These are phyloP conservation scores for Umimayanthus chanpuru DNA, from an alignment of 92 coral and sea anemone genomes.

Conservation along the genomic window DNA sequence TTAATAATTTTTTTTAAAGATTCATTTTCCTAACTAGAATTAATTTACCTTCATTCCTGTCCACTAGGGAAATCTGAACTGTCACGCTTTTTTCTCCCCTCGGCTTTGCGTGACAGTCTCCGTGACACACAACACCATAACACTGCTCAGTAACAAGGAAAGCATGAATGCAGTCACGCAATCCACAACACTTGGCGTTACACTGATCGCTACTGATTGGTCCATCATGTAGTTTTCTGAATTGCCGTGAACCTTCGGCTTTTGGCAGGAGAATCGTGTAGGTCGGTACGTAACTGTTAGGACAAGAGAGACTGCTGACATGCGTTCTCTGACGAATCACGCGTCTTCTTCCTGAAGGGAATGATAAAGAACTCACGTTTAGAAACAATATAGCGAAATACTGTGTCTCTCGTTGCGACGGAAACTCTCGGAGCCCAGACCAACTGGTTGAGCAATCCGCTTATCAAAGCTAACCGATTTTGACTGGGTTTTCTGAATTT, in stretches of 20 bases:
- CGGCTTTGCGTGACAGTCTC: conserved; percentile 15
- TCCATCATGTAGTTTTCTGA: conserved; percentile 28
- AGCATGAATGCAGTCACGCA: conserved; percentile 11
- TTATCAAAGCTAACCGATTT: too few species aligned
- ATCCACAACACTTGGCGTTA: conserved; percentile 24
- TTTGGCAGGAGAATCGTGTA: conserved; percentile 15
- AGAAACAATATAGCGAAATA: not conserved
- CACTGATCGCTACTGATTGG: conserved; percentile 37
- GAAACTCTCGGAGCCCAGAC: not conserved
- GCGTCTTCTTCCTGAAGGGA: conserved; percentile 3
- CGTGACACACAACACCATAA: conserved; percentile 31
- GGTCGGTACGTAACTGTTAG: not conserved
- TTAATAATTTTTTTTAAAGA: too few species aligned
- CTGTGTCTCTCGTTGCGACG: too few species aligned
- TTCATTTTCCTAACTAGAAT: too few species aligned
- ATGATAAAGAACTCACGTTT: not conserved
- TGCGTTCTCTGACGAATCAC: not conserved
- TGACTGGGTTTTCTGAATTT: too few species aligned
- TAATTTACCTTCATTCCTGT: conserved; percentile 25
- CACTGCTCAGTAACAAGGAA: conserved; percentile 22
- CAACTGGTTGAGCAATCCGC: not conserved
- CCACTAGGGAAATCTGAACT: conserved; percentile 21
- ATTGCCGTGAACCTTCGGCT: not conserved
- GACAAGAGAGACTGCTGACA: not conserved
- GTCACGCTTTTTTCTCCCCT: not conserved